These are phyloP conservation scores for Ptychadena robeensis DNA, from an alignment of 2,797 vertebrate genomes.

Conservation along the genomic window DNA sequence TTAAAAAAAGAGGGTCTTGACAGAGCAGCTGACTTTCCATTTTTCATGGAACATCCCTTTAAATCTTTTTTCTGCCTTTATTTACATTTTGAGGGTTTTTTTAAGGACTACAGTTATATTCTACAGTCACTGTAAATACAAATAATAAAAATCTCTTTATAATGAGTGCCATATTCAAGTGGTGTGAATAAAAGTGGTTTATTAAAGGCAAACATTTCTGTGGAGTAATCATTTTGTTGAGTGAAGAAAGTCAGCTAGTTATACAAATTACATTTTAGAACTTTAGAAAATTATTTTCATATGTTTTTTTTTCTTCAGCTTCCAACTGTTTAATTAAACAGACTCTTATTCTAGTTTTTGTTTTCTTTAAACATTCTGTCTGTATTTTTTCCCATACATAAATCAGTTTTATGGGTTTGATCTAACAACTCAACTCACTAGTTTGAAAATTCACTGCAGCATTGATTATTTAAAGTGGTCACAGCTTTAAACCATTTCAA, in stretches of 20 bases:
- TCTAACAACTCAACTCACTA: neutral
- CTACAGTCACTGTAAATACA: slow-evolving; percentile 1
- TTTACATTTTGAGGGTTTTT: neutral
- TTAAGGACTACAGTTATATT: neutral
- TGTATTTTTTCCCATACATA: neutral
- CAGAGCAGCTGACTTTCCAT: no score
- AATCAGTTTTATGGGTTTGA: neutral
- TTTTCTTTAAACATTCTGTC: neutral
- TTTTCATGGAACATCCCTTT: no score
- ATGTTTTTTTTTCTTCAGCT: neutral
- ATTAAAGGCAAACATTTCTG: neutral
- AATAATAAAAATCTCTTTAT: neutral
- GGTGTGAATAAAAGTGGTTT: neutral
- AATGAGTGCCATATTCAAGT: slow-evolving; percentile 27
- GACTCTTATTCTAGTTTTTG: neutral
- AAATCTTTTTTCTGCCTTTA: no score
- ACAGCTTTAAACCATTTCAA: neutral
- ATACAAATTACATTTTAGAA: slow-evolving; percentile 1
- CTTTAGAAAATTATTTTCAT: neutral
- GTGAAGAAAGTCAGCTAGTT: slow-evolving; percentile 8
- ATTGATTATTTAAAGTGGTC: neutral
- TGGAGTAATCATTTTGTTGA: neutral
- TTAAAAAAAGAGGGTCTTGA: no score
- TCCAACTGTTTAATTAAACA: neutral
- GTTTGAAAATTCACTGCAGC: neutral